Base-by-base conservation (phyloP, 2,113 vertebrate species). In the Thalassarche chlororhynchos region DNA sequence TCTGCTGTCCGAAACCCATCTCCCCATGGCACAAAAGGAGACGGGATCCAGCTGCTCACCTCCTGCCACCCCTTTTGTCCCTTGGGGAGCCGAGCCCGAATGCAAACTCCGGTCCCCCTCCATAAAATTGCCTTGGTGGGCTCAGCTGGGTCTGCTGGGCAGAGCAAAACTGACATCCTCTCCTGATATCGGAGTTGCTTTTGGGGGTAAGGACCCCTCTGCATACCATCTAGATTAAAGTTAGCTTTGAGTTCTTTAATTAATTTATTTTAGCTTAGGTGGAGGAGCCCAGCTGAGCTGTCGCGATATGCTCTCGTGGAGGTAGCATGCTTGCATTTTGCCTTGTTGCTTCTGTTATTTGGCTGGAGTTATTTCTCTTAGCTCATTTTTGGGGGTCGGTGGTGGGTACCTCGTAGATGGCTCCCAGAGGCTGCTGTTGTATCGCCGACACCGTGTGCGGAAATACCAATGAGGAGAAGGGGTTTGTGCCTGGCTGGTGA, bases 361-460 rank as follows among this genome's bases (percentile, higher is more conserved):
- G 12, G 36, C 36, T 17, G 28, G 17, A 18, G 12, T 62, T 52
- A 8, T 2, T 65, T 42, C 40, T 66, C 12, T 14, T 7, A 10
- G 66, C 21, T 92, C 31, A 11, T 38, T 47, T 38, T 77, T 26
- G 4, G 61, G 49, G 20, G 31, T 58, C 2, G 5, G 36, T 18
- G 61, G 65, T 61, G 36, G 64, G 28, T 66, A 7, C 72, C 55
- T 52, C 0, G 0, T 3, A 25, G 49, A 3, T 25, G 44, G 54
- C 58, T 74, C 54, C 32, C 10, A 5, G 49, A 46, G 28, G 46
- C 46, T 71, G 84, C n/a, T 60, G 64, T 28, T 13, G 2, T 34
- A 8, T n/a, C 0, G 0, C 25, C 2, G 7, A 1, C 15, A 28
- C 36, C 0, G 0, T 1, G 3, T 18, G 58, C 0, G 1, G 55